Evolutionary conservation across 2,797 vertebrate genomes (phyloP), one percentile per base, ranked within the genome.

Genomic region (Rhodeus uyekii): DNA sequence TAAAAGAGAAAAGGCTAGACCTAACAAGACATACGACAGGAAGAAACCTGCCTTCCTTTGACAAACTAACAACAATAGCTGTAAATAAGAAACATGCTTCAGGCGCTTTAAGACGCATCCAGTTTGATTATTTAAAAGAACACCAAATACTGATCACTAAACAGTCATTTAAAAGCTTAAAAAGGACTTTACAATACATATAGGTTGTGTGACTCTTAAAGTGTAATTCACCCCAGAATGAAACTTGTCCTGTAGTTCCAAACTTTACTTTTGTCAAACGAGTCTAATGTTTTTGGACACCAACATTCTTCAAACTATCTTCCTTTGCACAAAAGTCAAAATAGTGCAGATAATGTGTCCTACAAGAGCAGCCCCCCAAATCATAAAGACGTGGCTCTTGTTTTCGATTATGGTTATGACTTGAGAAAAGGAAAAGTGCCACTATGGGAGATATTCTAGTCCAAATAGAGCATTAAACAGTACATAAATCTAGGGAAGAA

Each of bases 21-120:
- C 4, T 4, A 71, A 60, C 22, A 19, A 4, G 14, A 48, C 46
- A 58, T 19, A 48, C 8, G 32, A 80, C 65, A 71, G 50, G 27
- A 44, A 39, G 34, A 14, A 34, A 19, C 16, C 63, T 3, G 14
- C 36, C 65, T 58, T 55, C 38, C 24, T 69, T 58, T 44, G 4
- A 79, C 6, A 69, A 68, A 48, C 44, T 72, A 67, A 48, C 48
- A 32, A 78, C 34, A 67, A 78, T 50, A 50, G 55, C 61, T 16
- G 27, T 46, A 50, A 53, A 67, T 63, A 65, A 67, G 61, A 14
- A 18, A 68, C 76, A 68, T 6, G 2, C 46, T 24, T 64, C 13
- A 34, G 29, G 60, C 42, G 13, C n/a, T 55, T 67, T 68, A 65
- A 50, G 32, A 36, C 44, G 24, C 29, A 19, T 22, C 3, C 19